Percentiles rank a stretch among this genome's conserved stretches.
These are phyloP conservation scores for Drosophila mettleri DNA, from an alignment of 2,888 invertebrate genomes.

Conservation along the genomic window DNA sequence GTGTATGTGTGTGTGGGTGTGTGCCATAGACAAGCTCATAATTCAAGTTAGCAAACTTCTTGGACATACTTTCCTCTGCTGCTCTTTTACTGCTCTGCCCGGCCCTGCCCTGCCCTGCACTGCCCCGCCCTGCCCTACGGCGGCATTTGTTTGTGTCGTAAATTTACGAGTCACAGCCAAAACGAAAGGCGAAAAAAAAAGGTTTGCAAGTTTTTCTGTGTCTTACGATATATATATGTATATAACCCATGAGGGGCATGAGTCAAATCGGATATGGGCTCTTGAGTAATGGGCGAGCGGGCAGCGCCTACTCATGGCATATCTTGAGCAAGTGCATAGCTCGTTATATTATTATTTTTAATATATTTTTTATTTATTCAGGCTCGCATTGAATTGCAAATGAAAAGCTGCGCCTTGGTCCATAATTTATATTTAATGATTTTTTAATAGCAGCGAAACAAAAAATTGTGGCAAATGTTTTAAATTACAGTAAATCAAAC, in stretches of 20 bases:
- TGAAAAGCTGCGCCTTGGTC: constrained; percentile 49
- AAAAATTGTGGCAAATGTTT: constrained; percentile 54
- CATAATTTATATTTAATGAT: constrained; percentile 65
- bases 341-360: constrained; percentile 3
- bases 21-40: constrained; percentile 60
- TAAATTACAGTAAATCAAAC: constrained; percentile 68
- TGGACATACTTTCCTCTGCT: constrained; percentile 36
- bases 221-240: no score
- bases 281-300: not conserved
- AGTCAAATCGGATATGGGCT: constrained; percentile 4
- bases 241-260: constrained; percentile 10
- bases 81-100: constrained; percentile 6
- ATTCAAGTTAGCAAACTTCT: constrained; percentile 58
- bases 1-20: constrained; percentile 22
- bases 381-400: constrained; percentile 57
- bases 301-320: constrained; percentile 3
- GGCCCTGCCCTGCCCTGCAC: not conserved
- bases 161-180: constrained; percentile 52
- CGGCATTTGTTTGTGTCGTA: constrained; percentile 55
- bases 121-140: constrained; percentile 3
- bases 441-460: constrained; percentile 51
- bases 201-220: constrained; percentile 35
- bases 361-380: constrained; percentile 49
- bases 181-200: constrained; percentile 27
- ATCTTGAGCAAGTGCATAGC: not conserved